phyloP scores from a whole-genome alignment of 2,797 vertebrate genomes.

The Antennarius maculatus region DNA sequence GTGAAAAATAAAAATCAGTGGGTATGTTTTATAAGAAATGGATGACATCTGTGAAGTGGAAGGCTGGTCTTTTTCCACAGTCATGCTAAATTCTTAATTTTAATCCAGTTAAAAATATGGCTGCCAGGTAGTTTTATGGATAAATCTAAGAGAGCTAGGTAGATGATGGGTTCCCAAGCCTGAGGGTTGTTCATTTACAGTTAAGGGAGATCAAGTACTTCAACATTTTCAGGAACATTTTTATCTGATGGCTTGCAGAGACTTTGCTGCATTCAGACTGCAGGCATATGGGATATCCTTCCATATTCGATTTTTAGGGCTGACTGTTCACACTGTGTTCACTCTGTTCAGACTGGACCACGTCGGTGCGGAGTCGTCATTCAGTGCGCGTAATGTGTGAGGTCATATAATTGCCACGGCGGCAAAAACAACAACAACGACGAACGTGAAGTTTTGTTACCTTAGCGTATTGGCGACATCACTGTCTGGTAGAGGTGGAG shows the following conservation, averaged over 20 bases:
- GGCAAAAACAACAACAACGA: too few species aligned
- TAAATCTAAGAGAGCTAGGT: conserved; percentile 18
- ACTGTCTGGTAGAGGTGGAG: too few species aligned
- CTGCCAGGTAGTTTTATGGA: conserved; percentile 30
- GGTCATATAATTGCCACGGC: too few species aligned
- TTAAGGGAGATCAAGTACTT: conserved; percentile 6
- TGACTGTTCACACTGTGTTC: too few species aligned
- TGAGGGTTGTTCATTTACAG: conserved; percentile 10
- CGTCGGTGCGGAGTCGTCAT: too few species aligned
- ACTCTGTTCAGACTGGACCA: too few species aligned
- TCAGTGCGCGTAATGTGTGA: too few species aligned
- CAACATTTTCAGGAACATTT: conserved; percentile 1
- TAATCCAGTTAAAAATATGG: conserved; percentile 45
- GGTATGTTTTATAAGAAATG: conserved; percentile 56
- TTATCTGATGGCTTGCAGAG: background rate
- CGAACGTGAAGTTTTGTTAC: too few species aligned
- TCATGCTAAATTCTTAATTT: conserved; percentile 55
- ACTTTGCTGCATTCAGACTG: background rate
- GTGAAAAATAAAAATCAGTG: conserved; percentile 37
- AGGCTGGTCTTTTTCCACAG: conserved; percentile 33
- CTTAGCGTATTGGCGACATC: too few species aligned
- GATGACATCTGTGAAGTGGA: conserved; percentile 50
- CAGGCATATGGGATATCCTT: too few species aligned
- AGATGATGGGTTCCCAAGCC: conserved; percentile 1
- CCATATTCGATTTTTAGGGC: too few species aligned